Conservation (phyloP, 2,888 invertebrate genomes). For the Zaprionus bogoriensis region DNA sequence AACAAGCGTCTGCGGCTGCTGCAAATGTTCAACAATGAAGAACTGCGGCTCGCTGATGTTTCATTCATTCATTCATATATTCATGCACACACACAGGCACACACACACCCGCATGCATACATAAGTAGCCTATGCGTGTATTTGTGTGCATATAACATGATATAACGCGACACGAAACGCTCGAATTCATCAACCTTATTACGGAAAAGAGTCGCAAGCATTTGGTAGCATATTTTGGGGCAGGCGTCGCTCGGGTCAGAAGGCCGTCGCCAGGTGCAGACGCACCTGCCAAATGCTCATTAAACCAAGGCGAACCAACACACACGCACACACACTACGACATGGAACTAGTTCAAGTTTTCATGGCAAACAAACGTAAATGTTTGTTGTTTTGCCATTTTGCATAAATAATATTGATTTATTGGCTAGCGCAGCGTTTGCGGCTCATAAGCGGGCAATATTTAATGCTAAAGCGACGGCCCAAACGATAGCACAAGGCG, state of each 20-base stretch:
- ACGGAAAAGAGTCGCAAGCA: conserved; percentile 31
- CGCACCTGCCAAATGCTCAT: conserved; percentile 54
- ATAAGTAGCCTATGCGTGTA: conserved; percentile 41
- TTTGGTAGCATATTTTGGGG: conserved; percentile 22
- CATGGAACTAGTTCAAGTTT: conserved; percentile 61
- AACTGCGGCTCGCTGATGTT: conserved; percentile 64
- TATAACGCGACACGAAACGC: conserved; percentile 59
- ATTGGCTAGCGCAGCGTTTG: conserved; percentile 73
- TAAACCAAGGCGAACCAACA: conserved; percentile 33
- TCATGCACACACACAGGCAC: conserved; percentile 32
- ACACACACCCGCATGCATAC: conserved; percentile 32
- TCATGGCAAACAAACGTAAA: conserved; percentile 58
- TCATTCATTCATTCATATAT: conserved; percentile 73
- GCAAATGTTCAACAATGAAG: conserved; percentile 64
- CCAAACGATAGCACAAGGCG: conserved; percentile 21
- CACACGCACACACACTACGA: not conserved
- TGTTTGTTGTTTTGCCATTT: conserved; percentile 52
- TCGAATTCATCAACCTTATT: conserved; percentile 71
- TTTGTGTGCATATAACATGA: conserved; percentile 58
- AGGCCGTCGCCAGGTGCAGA: conserved; percentile 28
- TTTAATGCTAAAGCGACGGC: conserved; percentile 64
- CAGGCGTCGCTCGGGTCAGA: not conserved
- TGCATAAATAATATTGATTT: conserved; percentile 79
- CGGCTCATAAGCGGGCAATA: conserved; percentile 68
- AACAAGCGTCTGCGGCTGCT: conserved; percentile 47